Evolutionary conservation across 2,888 invertebrate genomes (phyloP), one percentile per base, ranked within the genome.

Genomic region (Hoplodrina ambigua): DNA sequence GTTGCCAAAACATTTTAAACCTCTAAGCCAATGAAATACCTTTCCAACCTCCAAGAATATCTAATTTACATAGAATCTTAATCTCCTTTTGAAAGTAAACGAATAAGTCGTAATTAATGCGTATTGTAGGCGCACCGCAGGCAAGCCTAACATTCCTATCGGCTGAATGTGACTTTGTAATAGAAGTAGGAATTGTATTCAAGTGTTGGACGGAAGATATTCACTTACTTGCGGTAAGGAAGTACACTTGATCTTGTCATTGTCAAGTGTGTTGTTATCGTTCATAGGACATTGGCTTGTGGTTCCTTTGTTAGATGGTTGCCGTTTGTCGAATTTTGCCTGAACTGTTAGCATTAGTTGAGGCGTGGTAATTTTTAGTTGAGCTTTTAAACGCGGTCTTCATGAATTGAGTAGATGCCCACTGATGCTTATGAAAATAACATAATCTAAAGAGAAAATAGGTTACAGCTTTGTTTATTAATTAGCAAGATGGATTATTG

Each of bases 161-260:
- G 25, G 4, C 50, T 50, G 60, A 66, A 58, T 66, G 56, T 49
- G 37, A 52, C 44, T 33, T 49, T 33, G 50, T 59, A 63, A 25
- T 50, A 44, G n/a, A 58, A 44, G 19, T 41, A 30, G n/a, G 8
- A 41, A 25, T 49, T 46, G 20, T 73, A 37, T 37, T 37, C 33
- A 25, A 44, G 19, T 50, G 33, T 19, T 19, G 25, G 4, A 62
- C 30, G 59, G 54, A 64, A 67, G 44, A 58, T 71, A 67, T 72
- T 49, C 52, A 53, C 13, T 78, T 81, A 77, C 78, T 5, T 78
- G 78, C 46, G 78, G 78, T 81, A 44, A 30, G 57, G 63, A 76
- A 60, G 37, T 62, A 46, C 59, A 81, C 71, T 67, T 81, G 72
- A 81, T 30, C 72, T 57, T 70, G 54, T 30, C 52, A 54, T 67